Evolutionary conservation across 2,888 invertebrate species (phyloP).

Genomic region (Dexiosoma caninum): DNA sequence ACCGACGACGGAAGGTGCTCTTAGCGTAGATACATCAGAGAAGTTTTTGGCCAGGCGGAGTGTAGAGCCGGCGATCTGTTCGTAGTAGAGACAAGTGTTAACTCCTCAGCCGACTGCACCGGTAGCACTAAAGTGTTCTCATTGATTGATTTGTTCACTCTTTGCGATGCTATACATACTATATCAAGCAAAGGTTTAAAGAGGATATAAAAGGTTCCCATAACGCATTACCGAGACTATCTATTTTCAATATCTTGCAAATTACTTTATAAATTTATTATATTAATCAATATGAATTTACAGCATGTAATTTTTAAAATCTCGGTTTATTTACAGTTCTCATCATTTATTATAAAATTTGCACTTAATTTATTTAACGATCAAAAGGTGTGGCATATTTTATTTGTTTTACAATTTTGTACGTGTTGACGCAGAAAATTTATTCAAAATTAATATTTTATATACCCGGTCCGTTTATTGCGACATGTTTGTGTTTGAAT

Average conservation of each 20-base stretch:
- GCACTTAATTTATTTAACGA: constrained; percentile 18
- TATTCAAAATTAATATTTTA: neutral
- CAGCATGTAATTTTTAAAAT: neutral
- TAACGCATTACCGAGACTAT: no score
- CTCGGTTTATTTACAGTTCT: neutral
- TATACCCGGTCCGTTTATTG: neutral
- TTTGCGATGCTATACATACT: no score
- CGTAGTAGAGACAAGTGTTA: no score
- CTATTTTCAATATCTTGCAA: neutral
- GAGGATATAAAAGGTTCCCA: no score
- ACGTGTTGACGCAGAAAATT: constrained; percentile 12
- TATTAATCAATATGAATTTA: neutral
- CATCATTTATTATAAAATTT: neutral
- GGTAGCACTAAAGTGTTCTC: no score
- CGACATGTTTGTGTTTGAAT: neutral
- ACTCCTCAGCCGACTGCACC: no score
- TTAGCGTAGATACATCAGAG: no score
- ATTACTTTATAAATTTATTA: neutral
- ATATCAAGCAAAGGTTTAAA: no score
- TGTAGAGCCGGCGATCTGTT: no score
- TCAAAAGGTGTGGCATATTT: constrained; percentile 7
- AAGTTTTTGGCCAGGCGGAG: no score
- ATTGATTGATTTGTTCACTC: no score
- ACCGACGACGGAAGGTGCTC: no score
- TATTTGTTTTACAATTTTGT: neutral